phyloP scores from a whole-genome alignment of 2,797 vertebrate species.

The Danio kyathit region DNA sequence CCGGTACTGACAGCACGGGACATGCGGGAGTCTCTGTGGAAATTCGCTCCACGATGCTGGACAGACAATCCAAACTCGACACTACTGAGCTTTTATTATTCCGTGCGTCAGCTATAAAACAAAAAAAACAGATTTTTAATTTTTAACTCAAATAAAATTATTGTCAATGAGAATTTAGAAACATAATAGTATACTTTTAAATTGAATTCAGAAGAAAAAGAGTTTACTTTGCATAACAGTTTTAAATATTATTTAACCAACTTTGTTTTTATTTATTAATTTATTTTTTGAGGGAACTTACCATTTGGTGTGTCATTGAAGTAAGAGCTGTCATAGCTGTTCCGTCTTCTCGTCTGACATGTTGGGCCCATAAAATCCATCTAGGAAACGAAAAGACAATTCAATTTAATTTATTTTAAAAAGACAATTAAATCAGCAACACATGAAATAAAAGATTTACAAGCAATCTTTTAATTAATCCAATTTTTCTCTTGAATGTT shows the following conservation, averaged over 20 bases:
- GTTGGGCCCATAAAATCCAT: slow-evolving; percentile 88
- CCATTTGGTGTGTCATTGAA: slow-evolving; percentile 83
- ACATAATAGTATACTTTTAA: background rate
- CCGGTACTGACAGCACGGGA: slow-evolving; percentile 73
- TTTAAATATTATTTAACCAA: too few species aligned
- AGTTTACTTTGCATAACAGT: too few species aligned
- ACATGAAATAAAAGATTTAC: slow-evolving; percentile 53
- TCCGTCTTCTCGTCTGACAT: slow-evolving; percentile 80
- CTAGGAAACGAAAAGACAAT: slow-evolving; percentile 72
- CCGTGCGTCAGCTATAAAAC: slow-evolving; percentile 76
- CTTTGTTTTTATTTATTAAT: background rate
- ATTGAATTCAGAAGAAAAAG: background rate
- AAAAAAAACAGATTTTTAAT: background rate
- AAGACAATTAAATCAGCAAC: slow-evolving; percentile 33
- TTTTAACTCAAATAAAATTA: background rate
- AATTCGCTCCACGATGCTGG: slow-evolving; percentile 97
- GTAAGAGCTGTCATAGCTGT: slow-evolving; percentile 84
- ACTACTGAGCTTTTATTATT: slow-evolving; percentile 85
- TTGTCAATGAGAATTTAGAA: background rate
- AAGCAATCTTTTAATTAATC: background rate
- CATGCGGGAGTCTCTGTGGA: slow-evolving; percentile 87
- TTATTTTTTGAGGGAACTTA: slow-evolving; percentile 68
- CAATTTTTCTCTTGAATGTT: background rate
- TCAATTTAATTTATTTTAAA: background rate
- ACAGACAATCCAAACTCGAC: slow-evolving; percentile 95